Evolutionary conservation across 2,888 invertebrate species (phyloP).

Genomic region (Masnerella sp.): DNA sequence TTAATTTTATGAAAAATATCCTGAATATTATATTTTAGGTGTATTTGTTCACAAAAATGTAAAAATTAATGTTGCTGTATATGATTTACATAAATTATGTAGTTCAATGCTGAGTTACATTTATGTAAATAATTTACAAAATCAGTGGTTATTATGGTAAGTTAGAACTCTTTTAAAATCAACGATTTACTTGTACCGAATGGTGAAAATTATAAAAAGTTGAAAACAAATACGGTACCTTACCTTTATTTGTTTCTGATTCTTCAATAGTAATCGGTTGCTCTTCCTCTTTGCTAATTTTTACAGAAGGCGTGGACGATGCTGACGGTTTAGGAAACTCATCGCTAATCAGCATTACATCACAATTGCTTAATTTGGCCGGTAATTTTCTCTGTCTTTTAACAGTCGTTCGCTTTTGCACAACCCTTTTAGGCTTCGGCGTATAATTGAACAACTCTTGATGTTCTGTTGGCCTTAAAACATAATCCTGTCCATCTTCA

Average conservation of each 20-base stretch:
- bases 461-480: conserved; percentile 65
- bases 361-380: conserved; percentile 13
- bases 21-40: no score
- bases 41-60: no score
- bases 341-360: not conserved
- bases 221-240: no score
- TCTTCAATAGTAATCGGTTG: not conserved
- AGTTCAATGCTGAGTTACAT: no score
- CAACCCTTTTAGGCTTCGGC: conserved; percentile 26
- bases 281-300: conserved; percentile 40
- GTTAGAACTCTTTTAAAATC: no score
- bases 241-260: not conserved
- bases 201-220: no score
- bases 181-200: no score
- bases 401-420: not conserved
- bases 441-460: conserved; percentile 67
- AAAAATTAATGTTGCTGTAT: no score
- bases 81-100: no score
- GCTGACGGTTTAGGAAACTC: conserved; percentile 65
- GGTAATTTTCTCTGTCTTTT: conserved; percentile 26
- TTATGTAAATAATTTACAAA: no score
- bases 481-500: conserved; percentile 59
- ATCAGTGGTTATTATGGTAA: no score
- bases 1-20: no score
- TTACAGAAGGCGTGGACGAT: conserved; percentile 68